Conservation (phyloP, 2,113 vertebrate genomes). For the Vanacampus margaritifer region DNA sequence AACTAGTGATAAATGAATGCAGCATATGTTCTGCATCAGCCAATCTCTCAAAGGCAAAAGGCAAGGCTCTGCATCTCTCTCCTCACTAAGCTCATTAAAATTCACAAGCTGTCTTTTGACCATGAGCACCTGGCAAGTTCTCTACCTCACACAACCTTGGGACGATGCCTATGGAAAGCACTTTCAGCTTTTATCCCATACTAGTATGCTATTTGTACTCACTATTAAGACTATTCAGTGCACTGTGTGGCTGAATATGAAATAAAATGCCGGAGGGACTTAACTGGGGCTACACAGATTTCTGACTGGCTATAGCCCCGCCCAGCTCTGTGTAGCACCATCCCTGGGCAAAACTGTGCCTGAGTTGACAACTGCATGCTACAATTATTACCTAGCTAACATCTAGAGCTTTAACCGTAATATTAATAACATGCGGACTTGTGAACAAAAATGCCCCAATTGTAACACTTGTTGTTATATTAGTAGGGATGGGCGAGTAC, state of each 20-base stretch:
- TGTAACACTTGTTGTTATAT: too few relatives aligned
- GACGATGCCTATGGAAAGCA: slow-evolving; percentile 15
- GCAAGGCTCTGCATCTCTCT: slow-evolving; percentile 40
- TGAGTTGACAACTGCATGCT: too few relatives aligned
- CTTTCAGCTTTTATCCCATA: background rate
- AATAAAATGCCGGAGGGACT: background rate
- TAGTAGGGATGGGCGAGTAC: too few relatives aligned
- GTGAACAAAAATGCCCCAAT: too few relatives aligned
- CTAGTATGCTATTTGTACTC: background rate
- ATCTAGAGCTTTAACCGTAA: too few relatives aligned
- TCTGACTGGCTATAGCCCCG: too few relatives aligned
- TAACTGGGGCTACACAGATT: too few relatives aligned
- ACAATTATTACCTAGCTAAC: too few relatives aligned
- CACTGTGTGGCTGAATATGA: background rate
- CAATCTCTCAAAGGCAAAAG: slow-evolving; percentile 35
- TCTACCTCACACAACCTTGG: slow-evolving; percentile 52
- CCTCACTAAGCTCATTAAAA: slow-evolving; percentile 64
- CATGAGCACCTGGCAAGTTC: slow-evolving; percentile 58
- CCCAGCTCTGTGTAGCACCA: too few relatives aligned
- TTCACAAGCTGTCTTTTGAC: slow-evolving; percentile 61
- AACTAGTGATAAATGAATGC: slow-evolving; percentile 54
- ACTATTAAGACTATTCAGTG: background rate
- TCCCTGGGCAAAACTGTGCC: too few relatives aligned
- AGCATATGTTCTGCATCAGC: slow-evolving; percentile 49
- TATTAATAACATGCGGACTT: too few relatives aligned